Conservation (phyloP, 2,888 invertebrate genomes). For the Metallyticus violacea region DNA sequence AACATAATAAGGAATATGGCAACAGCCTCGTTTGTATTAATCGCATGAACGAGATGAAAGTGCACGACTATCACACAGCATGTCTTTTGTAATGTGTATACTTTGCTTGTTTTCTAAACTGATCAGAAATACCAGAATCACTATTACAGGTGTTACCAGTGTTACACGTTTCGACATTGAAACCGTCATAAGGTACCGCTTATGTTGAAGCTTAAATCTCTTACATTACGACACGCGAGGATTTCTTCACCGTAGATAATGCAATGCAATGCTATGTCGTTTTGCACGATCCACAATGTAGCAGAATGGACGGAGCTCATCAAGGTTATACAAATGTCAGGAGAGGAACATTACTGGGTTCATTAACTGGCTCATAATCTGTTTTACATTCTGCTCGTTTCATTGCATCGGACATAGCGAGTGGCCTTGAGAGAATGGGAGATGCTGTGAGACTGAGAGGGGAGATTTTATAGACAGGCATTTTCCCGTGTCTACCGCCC, state of each 20-base stretch:
- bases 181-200: not conserved
- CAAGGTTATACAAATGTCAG: not conserved
- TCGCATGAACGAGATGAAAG: no score
- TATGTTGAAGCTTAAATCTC: no score
- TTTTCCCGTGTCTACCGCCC: not conserved
- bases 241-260: not conserved
- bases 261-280: not conserved
- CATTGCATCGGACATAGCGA: not conserved
- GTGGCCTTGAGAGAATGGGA: not conserved
- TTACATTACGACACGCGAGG: not conserved
- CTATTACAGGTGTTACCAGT: no score
- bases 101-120: no score
- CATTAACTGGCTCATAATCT: not conserved
- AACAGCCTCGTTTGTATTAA: no score
- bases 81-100: no score
- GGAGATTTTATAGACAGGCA: no score
- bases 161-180: not conserved
- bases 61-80: no score
- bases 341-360: not conserved
- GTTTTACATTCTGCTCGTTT: not conserved
- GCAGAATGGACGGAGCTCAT: not conserved
- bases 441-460: not conserved
- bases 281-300: not conserved
- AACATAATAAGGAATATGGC: no score
- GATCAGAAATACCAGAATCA: no score